Evolutionary conservation across 2,888 invertebrate species (phyloP), one percentile per base, ranked within the genome.

Genomic region (Tenthredo mesomela): DNA sequence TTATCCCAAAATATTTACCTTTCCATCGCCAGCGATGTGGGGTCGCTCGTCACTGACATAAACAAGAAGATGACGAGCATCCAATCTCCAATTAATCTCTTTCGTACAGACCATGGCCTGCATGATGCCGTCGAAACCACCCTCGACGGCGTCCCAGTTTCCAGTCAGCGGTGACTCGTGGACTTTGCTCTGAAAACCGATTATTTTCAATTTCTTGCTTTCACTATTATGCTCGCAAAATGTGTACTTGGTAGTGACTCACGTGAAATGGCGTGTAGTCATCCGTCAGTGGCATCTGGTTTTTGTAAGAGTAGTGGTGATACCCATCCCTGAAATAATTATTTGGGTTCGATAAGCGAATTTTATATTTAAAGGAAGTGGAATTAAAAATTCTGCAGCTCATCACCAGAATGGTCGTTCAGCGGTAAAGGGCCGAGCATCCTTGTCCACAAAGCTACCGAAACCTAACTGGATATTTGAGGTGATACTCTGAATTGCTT

Each of bases 41-140:
- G 96, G 97, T 3, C 95, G 94, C 1, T 95, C 96, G 92, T 98
- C 97, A 0, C 97, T 97, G 0, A 97, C 95, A 88, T 97, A 96
- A 0, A 98, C 95, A 67, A 98, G 92, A 88, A 98, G 95, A 92
- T 96, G 96, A 85, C 97, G 94, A 0, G 97, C 97, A 82, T 96
- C 94, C 0, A 94, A 92, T 87, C 98, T 94, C 98, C 98, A 98
- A 15, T 96, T 96, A 88, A 98, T 96, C 88, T 95, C 93, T 21
- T 96, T 89, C 87, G 95, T 93, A 89, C 97, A 97, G 6, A 95
- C 96, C 86, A 98, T 96, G 0, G 96, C 96, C 93, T 98, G 98
- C 94, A 98, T 97, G 33, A 98, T 94, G 4, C 97, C 98, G 92
- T 98, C 98, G 78, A 98, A 95, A 0, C 98, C 97, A 9, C 97